A percentile compares a stretch with the other conserved stretches of the same genome.
phyloP scores from a whole-genome alignment of 2,888 invertebrate species.

The Oasisia sp. region DNA sequence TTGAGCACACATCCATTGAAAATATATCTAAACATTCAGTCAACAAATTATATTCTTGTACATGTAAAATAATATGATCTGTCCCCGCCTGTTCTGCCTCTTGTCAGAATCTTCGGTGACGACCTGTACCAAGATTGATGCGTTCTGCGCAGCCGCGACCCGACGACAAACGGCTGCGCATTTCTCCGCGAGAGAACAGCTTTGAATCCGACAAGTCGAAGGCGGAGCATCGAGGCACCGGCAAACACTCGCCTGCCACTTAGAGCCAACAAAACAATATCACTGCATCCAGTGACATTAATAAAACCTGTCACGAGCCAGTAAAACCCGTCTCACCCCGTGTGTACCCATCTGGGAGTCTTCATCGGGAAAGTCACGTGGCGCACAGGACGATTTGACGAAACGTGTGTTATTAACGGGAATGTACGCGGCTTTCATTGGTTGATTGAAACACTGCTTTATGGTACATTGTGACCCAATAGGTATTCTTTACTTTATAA shows the following conservation, averaged over 20 bases:
- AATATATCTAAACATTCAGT: background rate
- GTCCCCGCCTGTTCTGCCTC: background rate
- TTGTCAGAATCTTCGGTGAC: background rate
- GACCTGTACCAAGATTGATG: background rate
- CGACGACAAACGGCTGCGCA: background rate
- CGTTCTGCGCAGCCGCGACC: background rate
- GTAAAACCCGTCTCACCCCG: constrained; percentile 9
- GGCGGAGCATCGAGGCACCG: background rate
- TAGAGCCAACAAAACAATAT: background rate
- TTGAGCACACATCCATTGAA: background rate
- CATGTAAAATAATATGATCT: background rate
- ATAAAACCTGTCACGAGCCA: background rate
- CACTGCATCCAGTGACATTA: background rate
- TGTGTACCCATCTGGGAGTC: background rate
- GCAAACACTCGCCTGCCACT: background rate
- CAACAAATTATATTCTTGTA: background rate
- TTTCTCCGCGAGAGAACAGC: background rate
- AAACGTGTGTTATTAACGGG: background rate
- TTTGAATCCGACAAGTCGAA: background rate
- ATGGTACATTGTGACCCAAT: too few species aligned
- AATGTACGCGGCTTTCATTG: background rate
- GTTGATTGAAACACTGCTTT: too few species aligned
- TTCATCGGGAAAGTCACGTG: background rate
- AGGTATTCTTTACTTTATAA: too few species aligned
- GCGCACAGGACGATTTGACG: background rate